A percentile compares a stretch with the other conserved stretches of the same genome.
phyloP scores from a whole-genome alignment of 2,797 vertebrate genomes.

The Myiotriccus ornatus region DNA sequence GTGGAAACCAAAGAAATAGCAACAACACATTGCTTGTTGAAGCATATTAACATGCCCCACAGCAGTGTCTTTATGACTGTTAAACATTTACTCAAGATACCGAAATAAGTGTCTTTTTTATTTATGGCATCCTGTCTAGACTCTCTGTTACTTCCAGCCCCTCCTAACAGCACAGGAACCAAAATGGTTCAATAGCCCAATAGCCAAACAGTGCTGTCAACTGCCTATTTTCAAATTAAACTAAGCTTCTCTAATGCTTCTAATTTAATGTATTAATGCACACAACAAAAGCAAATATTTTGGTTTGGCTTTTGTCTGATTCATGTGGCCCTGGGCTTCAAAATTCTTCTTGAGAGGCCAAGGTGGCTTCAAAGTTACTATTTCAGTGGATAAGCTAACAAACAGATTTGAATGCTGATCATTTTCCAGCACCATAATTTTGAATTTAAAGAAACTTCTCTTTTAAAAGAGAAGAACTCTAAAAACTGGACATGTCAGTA shows the following conservation, averaged over 20 bases:
- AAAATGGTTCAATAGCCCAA: not conserved
- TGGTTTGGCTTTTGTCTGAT: not conserved
- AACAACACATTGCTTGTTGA: not conserved
- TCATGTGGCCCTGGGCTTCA: not conserved
- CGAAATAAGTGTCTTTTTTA: not conserved
- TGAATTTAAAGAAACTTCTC: not conserved
- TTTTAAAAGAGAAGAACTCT: conserved; percentile 16
- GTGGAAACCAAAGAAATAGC: not conserved
- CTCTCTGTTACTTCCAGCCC: not conserved
- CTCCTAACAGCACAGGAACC: not conserved
- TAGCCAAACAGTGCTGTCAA: not conserved
- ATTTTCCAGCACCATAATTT: not conserved
- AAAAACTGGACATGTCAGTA: not conserved
- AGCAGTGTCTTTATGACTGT: conserved; percentile 1
- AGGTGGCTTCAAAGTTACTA: not conserved
- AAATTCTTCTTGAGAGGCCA: not conserved
- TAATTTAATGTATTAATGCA: not conserved
- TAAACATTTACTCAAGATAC: conserved; percentile 26
- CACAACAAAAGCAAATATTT: not conserved
- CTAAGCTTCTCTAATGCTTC: not conserved
- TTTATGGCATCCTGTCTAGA: not conserved
- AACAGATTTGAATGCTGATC: not conserved
- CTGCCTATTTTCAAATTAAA: conserved; percentile 5
- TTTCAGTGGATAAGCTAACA: not conserved
- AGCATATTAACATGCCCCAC: not conserved